Base-by-base conservation (phyloP, 2,797 vertebrate genomes). In the Heteromormyrus szaboi region DNA sequence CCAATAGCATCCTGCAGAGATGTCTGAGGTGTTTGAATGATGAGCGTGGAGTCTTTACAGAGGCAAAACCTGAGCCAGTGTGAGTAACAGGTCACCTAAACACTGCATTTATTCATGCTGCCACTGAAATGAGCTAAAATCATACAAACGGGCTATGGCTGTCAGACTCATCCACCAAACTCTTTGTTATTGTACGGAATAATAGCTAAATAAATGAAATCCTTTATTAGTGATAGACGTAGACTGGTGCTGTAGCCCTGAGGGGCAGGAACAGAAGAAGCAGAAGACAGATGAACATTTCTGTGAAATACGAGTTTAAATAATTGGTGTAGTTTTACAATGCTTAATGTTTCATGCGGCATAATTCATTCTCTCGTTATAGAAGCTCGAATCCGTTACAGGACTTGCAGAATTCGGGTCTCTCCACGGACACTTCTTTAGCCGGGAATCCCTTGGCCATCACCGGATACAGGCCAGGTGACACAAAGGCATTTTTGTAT, bases 291-390 rank as follows among this genome's bases (percentile, higher is more conserved):
- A 89, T 90, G 92, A 94, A 93, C 93, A 93, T 95, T 95, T 92
- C 91, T 90, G 88, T 95, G 93, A 95, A 95, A 94, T 94, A 94
- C 93, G 94, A 94, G 92, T 90, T 92, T 92, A 92, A 95, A 93
- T 95, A 95, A 95, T 95, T 95, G 93, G 93, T 90, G 90, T 85
- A 91, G 90, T 93, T 92, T 93, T 93, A 93, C 90, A 93, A 92
- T 94, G 91, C 93, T 95, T 93, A 95, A 95, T 95, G 93, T 95
- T 93, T 95, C 93, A 94, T 95, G 93, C 51, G 89, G 88, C 90
- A 93, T 94, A 90, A 92, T 94, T 95, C 93, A 94, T 95, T 92
- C 89, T 90, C 29, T 17, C 3, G 29, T 76, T 54, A 29, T 22
- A 89, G 88, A 86, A 86, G 29, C 84, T 53, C 14, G 62, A 86